Percentiles rank a stretch among this genome's conserved stretches.
Evolutionary conservation across 2,888 invertebrate genomes (phyloP).

Genomic region (Deilephila elpenor): DNA sequence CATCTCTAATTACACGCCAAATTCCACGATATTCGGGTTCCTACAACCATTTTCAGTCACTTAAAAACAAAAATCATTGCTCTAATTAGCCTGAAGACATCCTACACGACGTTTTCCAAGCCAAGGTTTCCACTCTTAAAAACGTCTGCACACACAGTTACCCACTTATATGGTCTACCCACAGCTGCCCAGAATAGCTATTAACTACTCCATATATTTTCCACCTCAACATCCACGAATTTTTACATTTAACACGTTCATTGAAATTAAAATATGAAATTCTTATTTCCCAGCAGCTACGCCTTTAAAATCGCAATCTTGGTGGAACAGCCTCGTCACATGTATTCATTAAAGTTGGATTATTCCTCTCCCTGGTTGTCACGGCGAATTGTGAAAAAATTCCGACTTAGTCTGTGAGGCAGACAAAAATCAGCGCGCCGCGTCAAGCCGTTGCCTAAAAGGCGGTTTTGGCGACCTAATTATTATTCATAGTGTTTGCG

Average conservation of each 20-base stretch:
- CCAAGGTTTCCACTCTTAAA: too few species aligned
- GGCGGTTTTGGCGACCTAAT: slow-evolving; percentile 16
- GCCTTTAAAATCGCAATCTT: slow-evolving; percentile 10
- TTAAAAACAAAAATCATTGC: too few species aligned
- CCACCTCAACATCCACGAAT: not conserved
- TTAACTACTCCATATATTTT: not conserved
- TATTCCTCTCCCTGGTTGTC: not conserved
- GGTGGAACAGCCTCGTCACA: slow-evolving; percentile 6
- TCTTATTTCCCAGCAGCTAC: not conserved
- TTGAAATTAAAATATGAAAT: slow-evolving; percentile 14
- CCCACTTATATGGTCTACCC: too few species aligned
- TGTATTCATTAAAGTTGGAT: slow-evolving; percentile 26
- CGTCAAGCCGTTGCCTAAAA: slow-evolving; percentile 12
- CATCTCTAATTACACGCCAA: too few species aligned
- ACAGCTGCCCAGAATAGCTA: not conserved
- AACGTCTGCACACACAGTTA: too few species aligned
- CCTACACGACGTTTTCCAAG: too few species aligned
- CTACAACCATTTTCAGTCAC: too few species aligned
- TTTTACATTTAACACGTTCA: not conserved
- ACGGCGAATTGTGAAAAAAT: slow-evolving; percentile 7
- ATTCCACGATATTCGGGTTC: too few species aligned
- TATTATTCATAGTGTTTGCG: slow-evolving; percentile 24
- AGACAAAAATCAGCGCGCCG: slow-evolving; percentile 7
- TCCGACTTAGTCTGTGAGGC: not conserved
- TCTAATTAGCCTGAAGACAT: too few species aligned